These are phyloP conservation scores for Metopolophium dirhodum DNA, from an alignment of 1,140 invertebrate species.

Conservation along the genomic window DNA sequence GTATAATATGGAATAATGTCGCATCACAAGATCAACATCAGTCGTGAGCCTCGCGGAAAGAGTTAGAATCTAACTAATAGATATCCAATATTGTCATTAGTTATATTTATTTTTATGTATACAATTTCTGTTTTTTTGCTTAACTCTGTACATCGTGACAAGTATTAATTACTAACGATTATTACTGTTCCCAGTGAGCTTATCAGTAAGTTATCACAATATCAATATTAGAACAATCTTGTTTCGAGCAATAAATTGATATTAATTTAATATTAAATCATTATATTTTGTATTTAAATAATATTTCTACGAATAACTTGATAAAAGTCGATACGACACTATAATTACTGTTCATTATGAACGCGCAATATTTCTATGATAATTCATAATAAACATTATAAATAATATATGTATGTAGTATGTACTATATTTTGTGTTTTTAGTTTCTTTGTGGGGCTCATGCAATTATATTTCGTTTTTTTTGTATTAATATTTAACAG, in stretches of 20 bases:
- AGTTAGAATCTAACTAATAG: no score
- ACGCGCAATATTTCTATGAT: background rate
- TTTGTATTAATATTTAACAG: background rate
- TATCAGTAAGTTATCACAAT: background rate
- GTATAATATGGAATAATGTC: background rate
- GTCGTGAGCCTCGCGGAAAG: background rate
- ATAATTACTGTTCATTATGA: background rate
- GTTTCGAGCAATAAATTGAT: background rate
- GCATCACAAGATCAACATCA: background rate
- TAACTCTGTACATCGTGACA: background rate
- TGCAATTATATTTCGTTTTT: background rate
- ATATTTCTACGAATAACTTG: background rate
- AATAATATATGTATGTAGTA: background rate
- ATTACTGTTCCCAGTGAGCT: background rate
- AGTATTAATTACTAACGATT: background rate
- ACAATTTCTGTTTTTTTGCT: no score
- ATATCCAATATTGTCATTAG: no score
- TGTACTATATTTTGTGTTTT: background rate
- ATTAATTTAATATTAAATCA: background rate
- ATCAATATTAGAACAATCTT: background rate
- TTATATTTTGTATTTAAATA: background rate
- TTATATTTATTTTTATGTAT: no score
- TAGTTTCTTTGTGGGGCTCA: background rate
- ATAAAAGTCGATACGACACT: background rate
- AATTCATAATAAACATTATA: background rate